Percentiles rank a stretch among this genome's conserved stretches.
Evolutionary conservation across 2,888 invertebrate species (phyloP).

Genomic region (Ceraclea dissimilis): DNA sequence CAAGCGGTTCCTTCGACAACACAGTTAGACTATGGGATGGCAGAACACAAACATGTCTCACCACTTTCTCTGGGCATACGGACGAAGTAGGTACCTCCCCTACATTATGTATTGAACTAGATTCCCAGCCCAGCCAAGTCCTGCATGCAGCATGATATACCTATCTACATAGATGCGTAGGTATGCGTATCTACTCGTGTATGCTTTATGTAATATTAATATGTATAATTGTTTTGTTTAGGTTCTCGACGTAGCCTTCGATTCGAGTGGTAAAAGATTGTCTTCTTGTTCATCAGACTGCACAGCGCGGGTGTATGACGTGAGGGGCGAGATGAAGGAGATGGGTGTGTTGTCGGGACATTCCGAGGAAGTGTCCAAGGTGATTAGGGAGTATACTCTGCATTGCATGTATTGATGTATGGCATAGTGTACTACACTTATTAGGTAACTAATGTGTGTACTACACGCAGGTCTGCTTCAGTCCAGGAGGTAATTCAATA

Average conservation of each 20-base stretch:
- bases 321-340: constrained; percentile 48
- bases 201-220: too few relatives aligned
- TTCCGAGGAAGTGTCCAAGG: constrained; percentile 62
- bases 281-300: constrained; percentile 71
- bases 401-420: not conserved
- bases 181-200: too few relatives aligned
- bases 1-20: constrained; percentile 63
- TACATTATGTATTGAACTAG: too few relatives aligned
- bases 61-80: constrained; percentile 53
- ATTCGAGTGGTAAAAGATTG: constrained; percentile 63
- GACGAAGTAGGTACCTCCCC: constrained; percentile 50
- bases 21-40: constrained; percentile 66
- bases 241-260: constrained; percentile 70
- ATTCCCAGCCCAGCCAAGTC: too few relatives aligned
- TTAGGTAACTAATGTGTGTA: too few relatives aligned
- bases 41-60: constrained; percentile 47
- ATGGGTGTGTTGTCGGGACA: constrained; percentile 57
- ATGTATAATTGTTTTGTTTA: too few relatives aligned
- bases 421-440: not conserved
- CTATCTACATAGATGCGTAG: not conserved
- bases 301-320: constrained; percentile 64
- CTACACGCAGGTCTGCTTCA: constrained; percentile 62
- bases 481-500: constrained; percentile 65
- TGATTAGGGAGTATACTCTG: constrained; percentile 22
- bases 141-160: too few relatives aligned